phyloP scores from a whole-genome alignment of 2,888 invertebrate species.

The Caenorhabditis panamensis region DNA sequence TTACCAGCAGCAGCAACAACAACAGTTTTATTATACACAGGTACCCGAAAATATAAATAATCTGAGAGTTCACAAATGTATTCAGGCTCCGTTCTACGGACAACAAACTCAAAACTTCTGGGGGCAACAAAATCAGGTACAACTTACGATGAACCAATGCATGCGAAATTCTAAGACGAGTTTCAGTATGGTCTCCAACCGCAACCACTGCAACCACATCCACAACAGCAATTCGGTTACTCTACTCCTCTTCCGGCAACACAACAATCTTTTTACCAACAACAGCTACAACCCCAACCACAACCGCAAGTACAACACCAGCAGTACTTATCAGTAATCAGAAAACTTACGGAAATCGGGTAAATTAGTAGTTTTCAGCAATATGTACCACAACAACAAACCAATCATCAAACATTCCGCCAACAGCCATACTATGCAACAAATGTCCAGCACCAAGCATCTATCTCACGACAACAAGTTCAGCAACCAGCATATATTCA shows the following conservation, averaged over 20 bases:
- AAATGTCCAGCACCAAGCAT: background rate
- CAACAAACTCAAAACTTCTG: slow-evolving; percentile 53
- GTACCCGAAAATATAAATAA: slow-evolving; percentile 4
- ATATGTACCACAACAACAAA: slow-evolving; percentile 15
- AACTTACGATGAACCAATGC: too few species aligned
- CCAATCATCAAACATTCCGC: background rate
- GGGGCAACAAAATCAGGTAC: slow-evolving; percentile 33
- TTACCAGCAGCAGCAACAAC: slow-evolving; percentile 29
- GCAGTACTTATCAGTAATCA: background rate
- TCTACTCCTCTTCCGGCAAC: slow-evolving; percentile 2
- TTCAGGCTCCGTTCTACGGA: slow-evolving; percentile 38
- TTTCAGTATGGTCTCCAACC: background rate
- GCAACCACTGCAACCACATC: slow-evolving; percentile 6
- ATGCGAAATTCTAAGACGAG: too few species aligned
- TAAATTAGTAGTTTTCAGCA: slow-evolving; percentile 6
- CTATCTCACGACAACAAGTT: background rate
- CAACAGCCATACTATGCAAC: slow-evolving; percentile 11
- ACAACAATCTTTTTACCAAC: background rate
- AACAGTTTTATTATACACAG: slow-evolving; percentile 36
- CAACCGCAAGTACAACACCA: slow-evolving; percentile 8
- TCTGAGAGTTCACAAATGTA: background rate
- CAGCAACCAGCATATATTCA: slow-evolving; percentile 8
- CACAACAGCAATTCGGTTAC: slow-evolving; percentile 11
- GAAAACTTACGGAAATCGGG: too few species aligned
- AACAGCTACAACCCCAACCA: background rate